Evolutionary conservation across 2,113 vertebrate genomes (phyloP), one percentile per base, ranked within the genome.

Genomic region (Centrocercus urophasianus): DNA sequence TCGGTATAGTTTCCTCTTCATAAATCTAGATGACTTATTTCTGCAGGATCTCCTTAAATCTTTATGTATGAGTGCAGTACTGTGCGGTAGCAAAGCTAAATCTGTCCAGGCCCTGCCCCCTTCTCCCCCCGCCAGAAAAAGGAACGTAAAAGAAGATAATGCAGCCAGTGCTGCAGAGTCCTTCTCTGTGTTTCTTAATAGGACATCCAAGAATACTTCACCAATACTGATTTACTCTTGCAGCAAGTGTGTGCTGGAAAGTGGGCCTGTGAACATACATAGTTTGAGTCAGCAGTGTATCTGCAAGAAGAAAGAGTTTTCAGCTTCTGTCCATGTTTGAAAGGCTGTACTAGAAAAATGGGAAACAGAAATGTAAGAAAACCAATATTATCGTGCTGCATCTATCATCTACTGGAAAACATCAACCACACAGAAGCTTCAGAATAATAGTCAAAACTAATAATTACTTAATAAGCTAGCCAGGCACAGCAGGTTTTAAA

Each of bases 1-100:
- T 93, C 13, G 96, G 95, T 97, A 96, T 86, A 19, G 2, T 92
- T 79, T 63, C n/a, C 13, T 84, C 28, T 78, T 60, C 24, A 10
- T 74, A 40, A 81, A 11, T 40, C 56, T 89, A 34, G 3, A 25
- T 65, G 40, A 59, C n/a, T 78, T 71, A 86, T 59, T 90, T 59
- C 42, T 15, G 9, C 36, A 70, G 14, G 32, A 66, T 64, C 67
- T 30, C 24, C 63, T 76, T 56, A 66, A 69, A 84, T 78, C 63
- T 69, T 2, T 56, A 16, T 57, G 25, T 9, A 6, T 47, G 54
- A 21, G 43, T 43, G 40, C n/a, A 59, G 38, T 20, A 60, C 6
- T 30, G 10, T 47, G 13, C 4, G n/a, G 56, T 28, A 16, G 24
- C 50, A 92, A 60, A 95, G 4, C 14, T 15, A 60, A 60, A 38